Evolutionary conservation across 2,888 invertebrate species (phyloP), one percentile per base, ranked within the genome.

Genomic region (Eupeodes latifasciatus): DNA sequence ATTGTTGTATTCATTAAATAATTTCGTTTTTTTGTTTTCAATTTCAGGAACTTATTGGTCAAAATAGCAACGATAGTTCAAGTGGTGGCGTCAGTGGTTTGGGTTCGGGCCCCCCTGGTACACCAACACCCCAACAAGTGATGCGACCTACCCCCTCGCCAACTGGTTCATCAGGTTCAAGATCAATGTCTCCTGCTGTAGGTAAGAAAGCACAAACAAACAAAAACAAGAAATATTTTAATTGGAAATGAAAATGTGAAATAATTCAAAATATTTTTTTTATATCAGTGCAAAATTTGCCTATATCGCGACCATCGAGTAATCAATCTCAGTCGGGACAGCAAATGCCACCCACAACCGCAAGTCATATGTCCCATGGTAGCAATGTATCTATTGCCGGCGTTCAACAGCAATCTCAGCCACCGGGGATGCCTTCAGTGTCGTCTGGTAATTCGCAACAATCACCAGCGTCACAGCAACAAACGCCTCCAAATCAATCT

Each of bases 131-230:
- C 90, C 96, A 96, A 94, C 96, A 96, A 94, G 96, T 96, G 93
- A 96, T 98, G 97, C 96, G 98, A 94, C 98, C 98, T 91, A 98
- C 97, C 93, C 98, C 98, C 91, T 98, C 98, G 93, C 98, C 98
- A 92, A 98, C 98, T 93, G 98, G 98, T 94, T 98, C 97, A 92
- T 97, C 97, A 92, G 97, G 98, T 94, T 98, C 98, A 92, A 96
- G 98, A 95, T 98, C 98, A 94, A 98, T 98, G 97, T 98, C 99
- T 94, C 98, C 99, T 93, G 98, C 98, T 95, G 98, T 98, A 94
- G 98, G 98, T 98, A 93, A 95, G 97, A 96, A 90, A 69, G 51
- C 71, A 12, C 9, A 6, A 49, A 27, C 19, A 19, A 19, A 19
- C 19, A 36, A 19, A 51, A 6, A 19, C 6, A 7, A 49, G 55